Conservation (phyloP, 2,113 vertebrate species). For the Haliaeetus leucogaster region DNA sequence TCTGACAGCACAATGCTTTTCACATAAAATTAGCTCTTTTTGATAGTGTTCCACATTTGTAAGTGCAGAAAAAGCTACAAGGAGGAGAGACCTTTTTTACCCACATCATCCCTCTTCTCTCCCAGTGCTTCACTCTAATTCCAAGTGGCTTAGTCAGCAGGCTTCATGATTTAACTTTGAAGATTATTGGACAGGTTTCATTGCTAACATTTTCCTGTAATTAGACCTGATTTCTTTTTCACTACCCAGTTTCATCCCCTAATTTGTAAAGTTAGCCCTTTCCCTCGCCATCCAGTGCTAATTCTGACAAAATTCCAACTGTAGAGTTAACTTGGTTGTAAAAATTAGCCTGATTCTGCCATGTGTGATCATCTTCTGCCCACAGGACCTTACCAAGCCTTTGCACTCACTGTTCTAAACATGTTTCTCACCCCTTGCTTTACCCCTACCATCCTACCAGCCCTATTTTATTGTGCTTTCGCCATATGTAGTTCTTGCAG, state of each 20-base stretch:
- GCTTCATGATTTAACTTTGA: not conserved
- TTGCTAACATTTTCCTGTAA: not conserved
- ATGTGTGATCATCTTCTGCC: not conserved
- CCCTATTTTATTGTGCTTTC: not conserved
- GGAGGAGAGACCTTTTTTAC: not conserved
- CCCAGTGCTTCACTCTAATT: not conserved
- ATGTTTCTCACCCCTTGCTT: not conserved
- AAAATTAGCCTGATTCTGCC: not conserved
- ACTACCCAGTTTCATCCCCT: not conserved
- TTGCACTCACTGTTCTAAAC: not conserved
- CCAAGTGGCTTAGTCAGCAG: not conserved
- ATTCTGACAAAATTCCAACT: not conserved
- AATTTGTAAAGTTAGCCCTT: not conserved
- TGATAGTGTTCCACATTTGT: not conserved
- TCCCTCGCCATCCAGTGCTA: fast-evolving
- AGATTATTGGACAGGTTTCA: not conserved
- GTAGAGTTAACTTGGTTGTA: not conserved
- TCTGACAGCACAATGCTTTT: not conserved
- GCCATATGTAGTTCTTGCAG: not conserved
- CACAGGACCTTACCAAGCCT: not conserved
- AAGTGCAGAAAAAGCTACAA: not conserved
- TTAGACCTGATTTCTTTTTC: not conserved
- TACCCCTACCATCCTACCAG: not conserved
- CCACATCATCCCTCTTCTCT: not conserved
- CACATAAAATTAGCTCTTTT: not conserved